Conservation (phyloP, 2,113 vertebrate genomes). For the Panthera tigris region DNA sequence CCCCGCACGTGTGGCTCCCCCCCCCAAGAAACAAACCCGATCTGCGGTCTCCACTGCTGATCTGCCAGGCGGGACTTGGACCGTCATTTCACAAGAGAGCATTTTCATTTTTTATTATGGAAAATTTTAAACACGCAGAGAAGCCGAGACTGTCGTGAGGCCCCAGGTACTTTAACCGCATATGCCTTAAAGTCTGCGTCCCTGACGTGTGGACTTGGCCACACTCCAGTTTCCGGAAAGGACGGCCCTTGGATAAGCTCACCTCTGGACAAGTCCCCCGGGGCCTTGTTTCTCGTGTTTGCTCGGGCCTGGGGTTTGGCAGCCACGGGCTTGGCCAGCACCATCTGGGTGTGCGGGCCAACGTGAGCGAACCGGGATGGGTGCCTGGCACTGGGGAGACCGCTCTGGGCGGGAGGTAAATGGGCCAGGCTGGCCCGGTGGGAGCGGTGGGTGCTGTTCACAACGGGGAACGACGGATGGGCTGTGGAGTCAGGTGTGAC, state of each 20-base stretch:
- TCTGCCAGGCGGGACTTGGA: background rate
- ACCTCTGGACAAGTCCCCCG: rapidly evolving
- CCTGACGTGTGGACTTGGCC: background rate
- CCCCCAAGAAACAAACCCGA: background rate
- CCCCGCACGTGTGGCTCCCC: background rate
- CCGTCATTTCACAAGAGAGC: background rate
- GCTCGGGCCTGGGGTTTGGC: background rate
- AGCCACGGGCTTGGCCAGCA: background rate
- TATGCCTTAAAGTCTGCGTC: too few relatives aligned
- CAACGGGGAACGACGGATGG: too few relatives aligned
- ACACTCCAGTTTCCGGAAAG: background rate
- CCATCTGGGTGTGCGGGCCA: rapidly evolving
- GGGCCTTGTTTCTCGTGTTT: rapidly evolving
- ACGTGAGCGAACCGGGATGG: background rate
- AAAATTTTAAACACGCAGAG: background rate
- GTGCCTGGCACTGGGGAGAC: too few relatives aligned
- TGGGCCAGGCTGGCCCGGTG: too few relatives aligned
- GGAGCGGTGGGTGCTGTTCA: too few relatives aligned
- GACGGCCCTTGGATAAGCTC: too few relatives aligned
- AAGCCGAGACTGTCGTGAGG: background rate
- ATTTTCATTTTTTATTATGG: background rate
- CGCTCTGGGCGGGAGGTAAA: too few relatives aligned
- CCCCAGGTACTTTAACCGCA: background rate
- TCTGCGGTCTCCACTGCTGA: background rate
- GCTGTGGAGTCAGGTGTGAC: background rate